These are phyloP conservation scores for Ellobius talpinus DNA, from an alignment of 2,113 vertebrate species.

Conservation along the genomic window DNA sequence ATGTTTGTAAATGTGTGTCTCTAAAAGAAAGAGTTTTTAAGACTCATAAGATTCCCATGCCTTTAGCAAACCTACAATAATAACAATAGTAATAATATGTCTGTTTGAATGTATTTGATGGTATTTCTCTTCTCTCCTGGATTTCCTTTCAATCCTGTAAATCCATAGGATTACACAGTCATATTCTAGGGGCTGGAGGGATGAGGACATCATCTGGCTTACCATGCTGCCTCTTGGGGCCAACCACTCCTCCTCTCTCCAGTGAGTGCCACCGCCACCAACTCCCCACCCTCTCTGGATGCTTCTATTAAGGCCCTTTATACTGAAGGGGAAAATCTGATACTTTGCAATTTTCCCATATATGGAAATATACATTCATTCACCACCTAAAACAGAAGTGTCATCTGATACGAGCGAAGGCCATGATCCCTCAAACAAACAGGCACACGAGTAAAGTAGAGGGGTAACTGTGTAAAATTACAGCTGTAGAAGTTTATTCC, in stretches of 20 bases:
- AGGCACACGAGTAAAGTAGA: background rate
- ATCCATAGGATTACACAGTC: background rate
- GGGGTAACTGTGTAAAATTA: background rate
- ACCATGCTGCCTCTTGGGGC: background rate
- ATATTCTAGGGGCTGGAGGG: background rate
- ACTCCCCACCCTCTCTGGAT: background rate
- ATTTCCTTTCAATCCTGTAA: constrained; percentile 3
- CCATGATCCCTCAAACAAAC: background rate
- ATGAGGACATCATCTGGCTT: background rate
- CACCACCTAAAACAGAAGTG: background rate
- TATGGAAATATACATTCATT: background rate
- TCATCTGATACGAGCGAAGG: background rate
- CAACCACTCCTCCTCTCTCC: background rate
- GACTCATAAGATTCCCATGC: background rate
- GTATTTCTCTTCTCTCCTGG: background rate
- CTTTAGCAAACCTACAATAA: background rate
- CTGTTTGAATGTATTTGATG: background rate
- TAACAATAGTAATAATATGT: background rate
- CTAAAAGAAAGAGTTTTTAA: background rate
- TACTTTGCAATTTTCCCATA: background rate
- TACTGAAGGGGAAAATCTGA: background rate
- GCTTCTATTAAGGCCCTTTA: background rate
- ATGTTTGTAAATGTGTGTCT: background rate
- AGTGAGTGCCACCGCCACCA: background rate
- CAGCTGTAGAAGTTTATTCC: background rate